Evolutionary conservation across 2,113 vertebrate species (phyloP).

Genomic region (Colistium nudipinnis): DNA sequence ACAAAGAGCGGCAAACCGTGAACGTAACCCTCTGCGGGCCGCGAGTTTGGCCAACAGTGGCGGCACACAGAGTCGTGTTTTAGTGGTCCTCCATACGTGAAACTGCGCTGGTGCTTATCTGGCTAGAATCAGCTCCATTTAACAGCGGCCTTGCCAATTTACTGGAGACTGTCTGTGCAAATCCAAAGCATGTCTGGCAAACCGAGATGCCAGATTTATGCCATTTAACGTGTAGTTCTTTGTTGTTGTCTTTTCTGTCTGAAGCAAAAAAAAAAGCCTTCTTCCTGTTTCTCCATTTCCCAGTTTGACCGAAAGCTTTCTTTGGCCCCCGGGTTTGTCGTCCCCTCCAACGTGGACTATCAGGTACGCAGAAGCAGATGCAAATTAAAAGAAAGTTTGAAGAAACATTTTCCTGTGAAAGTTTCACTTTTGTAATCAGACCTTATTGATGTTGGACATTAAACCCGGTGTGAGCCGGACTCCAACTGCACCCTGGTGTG

Average conservation of each 20-base stretch:
- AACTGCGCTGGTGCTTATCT: neutral
- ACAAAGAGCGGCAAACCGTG: neutral
- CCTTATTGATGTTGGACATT: neutral
- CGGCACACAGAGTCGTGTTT: neutral
- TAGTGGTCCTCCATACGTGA: no score
- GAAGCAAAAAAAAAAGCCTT: slow-evolving; percentile 3
- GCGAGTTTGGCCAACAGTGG: neutral
- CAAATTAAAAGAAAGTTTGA: no score
- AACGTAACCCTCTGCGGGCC: neutral
- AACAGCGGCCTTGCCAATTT: slow-evolving; percentile 5
- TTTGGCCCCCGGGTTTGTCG: slow-evolving; percentile 80
- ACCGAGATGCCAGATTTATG: neutral
- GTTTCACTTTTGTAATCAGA: no score
- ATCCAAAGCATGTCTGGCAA: slow-evolving; percentile 16
- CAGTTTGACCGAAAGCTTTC: slow-evolving; percentile 83
- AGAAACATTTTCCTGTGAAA: neutral
- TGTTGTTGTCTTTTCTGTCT: neutral
- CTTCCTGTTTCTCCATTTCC: neutral
- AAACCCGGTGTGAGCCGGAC: neutral
- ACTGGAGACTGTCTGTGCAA: neutral
- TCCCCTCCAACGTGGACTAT: slow-evolving; percentile 84
- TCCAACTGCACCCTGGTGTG: neutral
- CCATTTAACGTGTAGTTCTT: neutral
- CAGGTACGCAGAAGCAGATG: slow-evolving; percentile 56
- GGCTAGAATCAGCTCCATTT: slow-evolving; percentile 12